Conservation (phyloP, 2,888 invertebrate species). For the Nomada fabriciana region DNA sequence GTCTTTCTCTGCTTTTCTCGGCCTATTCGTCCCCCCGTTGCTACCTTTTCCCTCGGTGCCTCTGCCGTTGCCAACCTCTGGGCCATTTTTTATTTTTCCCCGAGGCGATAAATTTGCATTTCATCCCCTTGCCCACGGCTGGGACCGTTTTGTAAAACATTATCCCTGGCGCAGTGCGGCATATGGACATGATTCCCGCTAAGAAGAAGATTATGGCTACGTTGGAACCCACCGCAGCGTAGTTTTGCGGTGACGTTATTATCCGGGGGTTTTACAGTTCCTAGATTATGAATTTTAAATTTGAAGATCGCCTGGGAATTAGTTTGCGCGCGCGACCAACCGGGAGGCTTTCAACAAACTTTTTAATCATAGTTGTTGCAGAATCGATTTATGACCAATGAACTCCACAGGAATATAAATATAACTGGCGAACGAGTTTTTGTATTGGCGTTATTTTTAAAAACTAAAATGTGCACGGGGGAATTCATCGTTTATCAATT, state of each 20-base stretch:
- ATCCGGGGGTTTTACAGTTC: constrained; percentile 51
- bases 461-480: too few relatives aligned
- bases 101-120: constrained; percentile 78
- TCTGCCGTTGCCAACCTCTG: constrained; percentile 25
- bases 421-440: too few relatives aligned
- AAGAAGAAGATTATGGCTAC: constrained; percentile 69
- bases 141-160: constrained; percentile 78
- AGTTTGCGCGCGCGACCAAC: constrained; percentile 11
- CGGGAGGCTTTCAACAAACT: too few relatives aligned
- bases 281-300: constrained; percentile 67
- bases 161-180: constrained; percentile 68
- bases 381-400: too few relatives aligned
- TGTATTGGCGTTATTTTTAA: too few relatives aligned
- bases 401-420: too few relatives aligned
- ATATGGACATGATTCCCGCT: constrained; percentile 63
- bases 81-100: constrained; percentile 42
- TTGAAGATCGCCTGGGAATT: constrained; percentile 26
- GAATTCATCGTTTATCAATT: too few relatives aligned
- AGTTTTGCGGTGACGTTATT: constrained; percentile 63
- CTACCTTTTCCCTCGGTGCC: constrained; percentile 10
- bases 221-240: constrained; percentile 3
- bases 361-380: too few relatives aligned
- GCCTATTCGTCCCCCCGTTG: constrained; percentile 41
- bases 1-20: constrained; percentile 60
- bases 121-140: constrained; percentile 64